Evolutionary conservation across 2,113 vertebrate species (phyloP).

Genomic region (Oreochromis aureus): DNA sequence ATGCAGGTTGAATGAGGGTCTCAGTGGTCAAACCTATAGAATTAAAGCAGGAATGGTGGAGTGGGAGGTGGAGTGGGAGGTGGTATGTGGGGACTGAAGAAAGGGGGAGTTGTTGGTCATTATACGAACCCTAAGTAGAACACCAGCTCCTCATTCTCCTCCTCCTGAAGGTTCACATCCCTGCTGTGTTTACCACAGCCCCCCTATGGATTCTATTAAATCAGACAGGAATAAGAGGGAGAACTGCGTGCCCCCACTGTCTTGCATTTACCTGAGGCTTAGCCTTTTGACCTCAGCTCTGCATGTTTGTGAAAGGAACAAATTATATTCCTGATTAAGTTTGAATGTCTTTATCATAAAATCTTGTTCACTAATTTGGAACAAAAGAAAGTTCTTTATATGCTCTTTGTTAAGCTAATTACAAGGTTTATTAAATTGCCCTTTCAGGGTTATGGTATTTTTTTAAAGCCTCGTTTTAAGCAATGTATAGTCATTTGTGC

Average conservation of each 20-base stretch:
- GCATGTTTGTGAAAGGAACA: slow-evolving; percentile 29
- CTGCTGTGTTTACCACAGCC: slow-evolving; percentile 60
- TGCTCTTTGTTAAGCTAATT: neutral
- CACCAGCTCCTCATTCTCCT: slow-evolving; percentile 48
- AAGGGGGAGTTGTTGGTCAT: slow-evolving; percentile 46
- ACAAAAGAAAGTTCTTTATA: slow-evolving; percentile 10
- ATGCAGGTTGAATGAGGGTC: slow-evolving; percentile 57
- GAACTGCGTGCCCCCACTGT: slow-evolving; percentile 41
- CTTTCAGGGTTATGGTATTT: slow-evolving; percentile 37
- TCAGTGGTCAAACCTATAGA: slow-evolving; percentile 62
- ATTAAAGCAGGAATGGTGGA: slow-evolving; percentile 22
- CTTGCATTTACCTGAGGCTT: slow-evolving; percentile 70
- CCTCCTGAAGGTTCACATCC: slow-evolving; percentile 45
- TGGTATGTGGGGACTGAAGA: slow-evolving; percentile 44
- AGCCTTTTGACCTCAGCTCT: slow-evolving; percentile 57
- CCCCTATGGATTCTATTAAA: slow-evolving; percentile 64
- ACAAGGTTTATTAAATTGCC: slow-evolving; percentile 31
- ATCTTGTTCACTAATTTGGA: slow-evolving; percentile 9
- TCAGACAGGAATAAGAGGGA: slow-evolving; percentile 56
- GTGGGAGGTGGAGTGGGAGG: slow-evolving; percentile 53
- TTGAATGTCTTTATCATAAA: slow-evolving; percentile 30
- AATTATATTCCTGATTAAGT: slow-evolving; percentile 44
- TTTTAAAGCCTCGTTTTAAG: slow-evolving; percentile 42
- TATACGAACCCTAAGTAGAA: slow-evolving; percentile 59
- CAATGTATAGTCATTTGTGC: slow-evolving; percentile 24